A percentile compares a stretch with the other conserved stretches of the same genome.
Conservation (phyloP, 2,888 invertebrate genomes). For the Yponomeuta malinellus region DNA sequence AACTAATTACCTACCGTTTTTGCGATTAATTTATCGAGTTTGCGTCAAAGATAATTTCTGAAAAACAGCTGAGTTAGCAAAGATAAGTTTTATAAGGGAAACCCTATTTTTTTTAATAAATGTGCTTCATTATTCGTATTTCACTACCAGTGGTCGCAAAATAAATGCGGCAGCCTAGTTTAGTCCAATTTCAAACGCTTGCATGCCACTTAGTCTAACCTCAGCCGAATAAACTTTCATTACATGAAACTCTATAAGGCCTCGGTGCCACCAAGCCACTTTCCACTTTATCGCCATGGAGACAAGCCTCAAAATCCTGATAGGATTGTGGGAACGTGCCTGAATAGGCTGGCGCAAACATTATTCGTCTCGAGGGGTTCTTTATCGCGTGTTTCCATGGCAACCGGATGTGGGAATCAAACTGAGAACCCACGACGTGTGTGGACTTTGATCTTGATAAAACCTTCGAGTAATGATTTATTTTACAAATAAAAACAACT, state of each 20-base stretch:
- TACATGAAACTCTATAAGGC: neutral
- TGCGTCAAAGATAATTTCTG: too few relatives aligned
- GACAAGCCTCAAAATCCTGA: neutral
- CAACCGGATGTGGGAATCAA: neutral
- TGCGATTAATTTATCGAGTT: too few relatives aligned
- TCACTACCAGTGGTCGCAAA: neutral
- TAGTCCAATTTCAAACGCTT: neutral
- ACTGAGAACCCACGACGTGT: neutral
- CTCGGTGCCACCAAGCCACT: neutral
- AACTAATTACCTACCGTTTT: too few relatives aligned
- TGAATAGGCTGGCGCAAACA: slow-evolving; percentile 5
- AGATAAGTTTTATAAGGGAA: too few relatives aligned
- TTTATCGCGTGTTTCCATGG: slow-evolving; percentile 2
- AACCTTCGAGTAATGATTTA: neutral
- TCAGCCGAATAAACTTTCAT: slow-evolving; percentile 1
- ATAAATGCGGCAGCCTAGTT: neutral
- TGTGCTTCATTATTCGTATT: too few relatives aligned
- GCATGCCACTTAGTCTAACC: neutral
- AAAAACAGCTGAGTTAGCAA: too few relatives aligned
- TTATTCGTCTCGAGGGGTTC: slow-evolving; percentile 2
- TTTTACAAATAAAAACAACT: neutral
- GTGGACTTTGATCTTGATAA: neutral
- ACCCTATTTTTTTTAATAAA: too few relatives aligned
- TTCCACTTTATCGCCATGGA: neutral
- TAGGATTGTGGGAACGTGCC: neutral